Percentiles rank a stretch among this genome's conserved stretches.
Conservation (phyloP, 2,888 invertebrate genomes). For the Heteropelma amictum region DNA sequence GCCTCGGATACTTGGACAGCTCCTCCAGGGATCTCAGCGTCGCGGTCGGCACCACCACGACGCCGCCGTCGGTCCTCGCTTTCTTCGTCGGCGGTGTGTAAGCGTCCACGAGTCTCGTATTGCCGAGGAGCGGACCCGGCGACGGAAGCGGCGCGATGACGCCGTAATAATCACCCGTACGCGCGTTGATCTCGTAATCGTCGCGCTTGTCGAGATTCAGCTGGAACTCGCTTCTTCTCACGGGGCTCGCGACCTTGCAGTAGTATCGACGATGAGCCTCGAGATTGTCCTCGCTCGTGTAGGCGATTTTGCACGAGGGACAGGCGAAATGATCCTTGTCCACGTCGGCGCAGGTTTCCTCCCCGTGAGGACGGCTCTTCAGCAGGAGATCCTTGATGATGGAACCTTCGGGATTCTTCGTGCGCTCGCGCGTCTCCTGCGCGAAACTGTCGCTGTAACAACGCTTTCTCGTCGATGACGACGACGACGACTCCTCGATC, state of each 20-base stretch:
- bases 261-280: slow-evolving; percentile 89
- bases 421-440: slow-evolving; percentile 78
- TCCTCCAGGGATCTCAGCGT: slow-evolving; percentile 81
- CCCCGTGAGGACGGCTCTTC: slow-evolving; percentile 79
- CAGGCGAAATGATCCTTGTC: slow-evolving; percentile 82
- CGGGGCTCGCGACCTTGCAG: slow-evolving; percentile 83
- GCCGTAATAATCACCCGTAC: slow-evolving; percentile 68
- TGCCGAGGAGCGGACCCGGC: slow-evolving; percentile 90
- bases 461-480: slow-evolving; percentile 79
- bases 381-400: slow-evolving; percentile 89
- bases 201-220: slow-evolving; percentile 68
- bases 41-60: slow-evolving; percentile 79
- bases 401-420: slow-evolving; percentile 84
- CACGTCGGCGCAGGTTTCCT: slow-evolving; percentile 66
- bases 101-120: slow-evolving; percentile 88
- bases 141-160: slow-evolving; percentile 83
- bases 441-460: slow-evolving; percentile 81
- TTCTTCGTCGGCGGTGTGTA: slow-evolving; percentile 80
- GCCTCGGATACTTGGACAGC: slow-evolving; percentile 80
- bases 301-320: slow-evolving; percentile 87
- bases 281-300: slow-evolving; percentile 88
- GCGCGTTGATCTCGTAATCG: slow-evolving; percentile 63
- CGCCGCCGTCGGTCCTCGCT: too few relatives aligned
- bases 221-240: slow-evolving; percentile 66
- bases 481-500: slow-evolving; percentile 78